phyloP scores from a whole-genome alignment of 2,113 vertebrate genomes.

The Acrocephalus kingi region DNA sequence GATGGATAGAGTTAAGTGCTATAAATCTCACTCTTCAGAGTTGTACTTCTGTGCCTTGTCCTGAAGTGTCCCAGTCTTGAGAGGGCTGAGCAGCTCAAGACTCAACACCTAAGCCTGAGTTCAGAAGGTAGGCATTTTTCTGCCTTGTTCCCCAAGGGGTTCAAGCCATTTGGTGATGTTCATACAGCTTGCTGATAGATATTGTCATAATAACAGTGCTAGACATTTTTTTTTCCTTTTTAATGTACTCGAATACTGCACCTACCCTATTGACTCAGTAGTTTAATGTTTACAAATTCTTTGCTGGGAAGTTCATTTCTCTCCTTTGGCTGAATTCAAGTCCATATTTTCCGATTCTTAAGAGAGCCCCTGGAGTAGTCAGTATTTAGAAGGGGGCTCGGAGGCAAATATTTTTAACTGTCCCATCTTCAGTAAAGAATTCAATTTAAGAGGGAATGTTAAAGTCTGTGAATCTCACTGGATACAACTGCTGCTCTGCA shows the following conservation, averaged over 20 bases:
- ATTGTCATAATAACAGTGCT: slow-evolving; percentile 1
- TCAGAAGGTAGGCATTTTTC: slow-evolving; percentile 69
- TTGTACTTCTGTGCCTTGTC: slow-evolving; percentile 72
- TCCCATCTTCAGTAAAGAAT: slow-evolving; percentile 10
- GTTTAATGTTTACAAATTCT: background rate
- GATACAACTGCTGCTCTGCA: background rate
- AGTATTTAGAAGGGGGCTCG: background rate
- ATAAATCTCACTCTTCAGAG: slow-evolving; percentile 73
- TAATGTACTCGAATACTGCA: background rate
- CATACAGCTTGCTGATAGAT: slow-evolving; percentile 35
- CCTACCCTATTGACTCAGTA: background rate
- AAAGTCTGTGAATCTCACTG: background rate
- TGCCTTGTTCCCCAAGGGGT: slow-evolving; percentile 59
- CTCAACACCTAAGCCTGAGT: slow-evolving; percentile 68
- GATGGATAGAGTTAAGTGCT: slow-evolving; percentile 70
- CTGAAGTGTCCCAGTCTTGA: slow-evolving; percentile 73
- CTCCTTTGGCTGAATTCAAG: background rate
- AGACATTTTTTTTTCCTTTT: background rate
- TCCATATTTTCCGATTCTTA: background rate
- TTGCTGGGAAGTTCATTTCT: background rate
- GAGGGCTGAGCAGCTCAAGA: slow-evolving; percentile 71
- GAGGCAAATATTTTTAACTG: slow-evolving; percentile 30
- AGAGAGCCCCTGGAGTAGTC: background rate
- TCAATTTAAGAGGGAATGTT: background rate
- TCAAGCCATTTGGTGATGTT: slow-evolving; percentile 61